Conservation (phyloP, 2,888 invertebrate genomes). For the Halocaridina rubra region DNA sequence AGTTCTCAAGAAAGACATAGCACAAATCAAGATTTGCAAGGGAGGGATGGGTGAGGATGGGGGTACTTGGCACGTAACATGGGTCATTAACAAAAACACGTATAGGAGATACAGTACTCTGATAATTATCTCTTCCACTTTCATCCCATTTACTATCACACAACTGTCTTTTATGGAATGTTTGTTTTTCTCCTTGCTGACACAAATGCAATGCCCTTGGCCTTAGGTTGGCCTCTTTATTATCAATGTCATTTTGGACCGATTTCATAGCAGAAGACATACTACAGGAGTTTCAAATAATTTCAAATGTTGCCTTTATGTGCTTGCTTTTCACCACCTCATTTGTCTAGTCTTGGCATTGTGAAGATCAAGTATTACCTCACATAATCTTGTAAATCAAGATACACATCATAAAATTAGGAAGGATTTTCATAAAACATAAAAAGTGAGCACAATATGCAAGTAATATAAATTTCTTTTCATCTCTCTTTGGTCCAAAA, state of each 20-base stretch:
- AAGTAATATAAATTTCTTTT: too few species aligned
- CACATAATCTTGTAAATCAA: not conserved
- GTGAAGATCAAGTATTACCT: constrained; percentile 23
- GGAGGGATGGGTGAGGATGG: too few species aligned
- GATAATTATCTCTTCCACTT: constrained; percentile 42
- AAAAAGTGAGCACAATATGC: too few species aligned
- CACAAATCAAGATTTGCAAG: constrained; percentile 57
- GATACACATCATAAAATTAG: not conserved
- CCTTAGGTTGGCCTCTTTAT: constrained; percentile 5
- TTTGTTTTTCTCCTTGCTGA: constrained; percentile 28
- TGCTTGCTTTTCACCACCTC: constrained; percentile 40
- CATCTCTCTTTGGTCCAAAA: too few species aligned
- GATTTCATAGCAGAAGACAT: constrained; percentile 21
- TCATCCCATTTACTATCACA: constrained; percentile 55
- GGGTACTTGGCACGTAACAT: constrained; percentile 55
- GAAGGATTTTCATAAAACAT: too few species aligned
- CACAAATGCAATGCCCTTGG: constrained; percentile 26
- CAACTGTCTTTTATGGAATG: constrained; percentile 59
- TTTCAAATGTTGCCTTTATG: constrained; percentile 29
- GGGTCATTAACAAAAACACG: constrained; percentile 53
- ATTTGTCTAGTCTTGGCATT: constrained; percentile 52
- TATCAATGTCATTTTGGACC: not conserved
- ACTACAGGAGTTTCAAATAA: constrained; percentile 14
- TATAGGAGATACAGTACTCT: constrained; percentile 35
- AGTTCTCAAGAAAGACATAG: constrained; percentile 28